phyloP scores from a whole-genome alignment of 2,113 vertebrate genomes.

The zebrafish (Danio rerio) region DNA sequence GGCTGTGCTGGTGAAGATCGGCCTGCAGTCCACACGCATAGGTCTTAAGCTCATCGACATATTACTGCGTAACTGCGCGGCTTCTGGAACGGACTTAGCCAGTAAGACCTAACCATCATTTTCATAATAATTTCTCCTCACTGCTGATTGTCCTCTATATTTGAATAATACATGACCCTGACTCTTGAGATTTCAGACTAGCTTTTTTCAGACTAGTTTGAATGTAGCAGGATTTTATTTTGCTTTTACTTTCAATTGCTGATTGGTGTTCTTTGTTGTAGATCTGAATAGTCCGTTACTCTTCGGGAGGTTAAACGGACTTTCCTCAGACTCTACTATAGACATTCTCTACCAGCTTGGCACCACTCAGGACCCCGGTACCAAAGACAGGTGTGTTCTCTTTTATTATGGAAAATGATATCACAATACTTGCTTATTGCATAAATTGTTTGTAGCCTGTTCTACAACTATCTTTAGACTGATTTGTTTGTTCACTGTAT shows the following conservation, averaged over 20 bases:
- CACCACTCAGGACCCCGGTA: constrained; percentile 95
- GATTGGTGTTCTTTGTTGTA: constrained; percentile 61
- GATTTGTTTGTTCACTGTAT: neutral
- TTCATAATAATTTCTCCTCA: neutral
- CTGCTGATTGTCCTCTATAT: neutral
- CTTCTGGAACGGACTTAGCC: constrained; percentile 93
- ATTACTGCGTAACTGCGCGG: constrained; percentile 95
- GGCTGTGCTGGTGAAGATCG: constrained; percentile 96
- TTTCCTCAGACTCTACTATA: constrained; percentile 98
- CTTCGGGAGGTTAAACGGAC: constrained; percentile 95
- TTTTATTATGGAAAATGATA: neutral
- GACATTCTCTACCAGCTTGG: constrained; percentile 99
- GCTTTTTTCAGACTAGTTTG: too few relatives aligned
- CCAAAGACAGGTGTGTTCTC: constrained; percentile 89
- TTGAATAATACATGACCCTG: neutral
- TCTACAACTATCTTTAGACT: neutral
- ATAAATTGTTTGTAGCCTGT: neutral
- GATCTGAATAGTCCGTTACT: constrained; percentile 98
- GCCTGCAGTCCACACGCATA: constrained; percentile 94
- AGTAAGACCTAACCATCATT: constrained; percentile 73
- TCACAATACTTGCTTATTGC: neutral
- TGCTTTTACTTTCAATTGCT: neutral
- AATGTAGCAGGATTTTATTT: neutral
- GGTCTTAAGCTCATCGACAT: constrained; percentile 97
- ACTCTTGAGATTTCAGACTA: neutral